Evolutionary conservation across 2,888 invertebrate genomes (phyloP), one percentile per base, ranked within the genome.

Genomic region (Strigamia maritima): DNA sequence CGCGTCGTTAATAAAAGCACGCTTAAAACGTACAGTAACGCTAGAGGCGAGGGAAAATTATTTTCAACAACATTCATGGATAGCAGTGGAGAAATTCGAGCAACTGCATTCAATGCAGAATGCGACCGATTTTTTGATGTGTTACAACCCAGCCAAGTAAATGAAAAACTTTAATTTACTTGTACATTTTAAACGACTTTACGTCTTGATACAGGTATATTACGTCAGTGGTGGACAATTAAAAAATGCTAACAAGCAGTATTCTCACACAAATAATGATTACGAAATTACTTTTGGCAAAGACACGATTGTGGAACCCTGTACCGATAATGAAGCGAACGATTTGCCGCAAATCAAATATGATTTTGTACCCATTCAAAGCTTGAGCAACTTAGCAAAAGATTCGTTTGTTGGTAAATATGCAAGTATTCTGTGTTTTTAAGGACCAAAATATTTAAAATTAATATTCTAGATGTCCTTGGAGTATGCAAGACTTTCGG

Each of bases 161-260:
- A 14, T 16, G 26, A 40, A 38, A 2, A 19, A 76, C 1, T 22
- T 38, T 0, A 74, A 6, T 74, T 24, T 26, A 4, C 0, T 26
- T 24, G n/a, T 8, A n/a, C 7, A 74, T 31, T 74, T 31, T 1
- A 38, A n/a, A 38, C 12, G 38, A 31, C 2, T 19, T 8, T 10
- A n/a, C 19, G 12, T n/a, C 2, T 22, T 19, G 79, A 84, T 85
- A 26, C 84, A 93, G 92, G 88, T 97, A 0, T 99, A 96, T 86
- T 95, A 91, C 85, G 91, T 99, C 81, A 92, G 93, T 75, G 92
- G 92, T 81, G 94, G 93, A 81, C 88, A 89, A 75, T 86, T 98
- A n/a, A 98, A 98, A 86, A 90, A 94, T 1, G 98, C 98, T 0
- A 98, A 99, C 86, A 97, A 96, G 85, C 92, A 94, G 84, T 99